These are phyloP conservation scores for Muscicapa striata DNA, from an alignment of 2,797 vertebrate species.

Conservation along the genomic window DNA sequence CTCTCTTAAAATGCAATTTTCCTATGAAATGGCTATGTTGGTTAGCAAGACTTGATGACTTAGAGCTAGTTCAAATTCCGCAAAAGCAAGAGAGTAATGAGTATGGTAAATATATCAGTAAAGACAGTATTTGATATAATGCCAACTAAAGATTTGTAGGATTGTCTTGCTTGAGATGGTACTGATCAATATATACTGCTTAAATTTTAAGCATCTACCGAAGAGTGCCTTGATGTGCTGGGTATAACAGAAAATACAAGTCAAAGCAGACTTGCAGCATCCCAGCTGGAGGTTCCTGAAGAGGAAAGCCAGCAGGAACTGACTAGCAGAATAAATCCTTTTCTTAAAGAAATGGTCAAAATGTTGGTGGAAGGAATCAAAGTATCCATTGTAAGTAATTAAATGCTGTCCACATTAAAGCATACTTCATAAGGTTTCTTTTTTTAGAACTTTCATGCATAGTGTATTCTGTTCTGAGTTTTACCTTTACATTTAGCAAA, in stretches of 20 bases:
- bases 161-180: background rate
- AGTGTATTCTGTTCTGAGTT: background rate
- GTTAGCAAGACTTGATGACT: background rate
- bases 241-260: slow-evolving; percentile 86
- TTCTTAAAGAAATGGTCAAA: slow-evolving; percentile 89
- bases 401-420: background rate
- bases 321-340: slow-evolving; percentile 82
- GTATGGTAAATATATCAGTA: background rate
- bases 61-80: background rate
- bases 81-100: background rate
- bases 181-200: slow-evolving; percentile 38
- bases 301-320: slow-evolving; percentile 80
- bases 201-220: slow-evolving; percentile 82
- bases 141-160: background rate
- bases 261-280: slow-evolving; percentile 76
- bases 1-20: background rate
- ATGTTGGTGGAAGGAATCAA: slow-evolving; percentile 93
- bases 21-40: background rate
- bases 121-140: background rate
- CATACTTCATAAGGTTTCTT: background rate
- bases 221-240: slow-evolving; percentile 87
- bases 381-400: slow-evolving; percentile 85
- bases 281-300: slow-evolving; percentile 80
- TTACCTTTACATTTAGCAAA: background rate
- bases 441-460: background rate